Evolutionary conservation across 2,113 vertebrate genomes (phyloP).

Genomic region (Myrmophylax atrothorax): DNA sequence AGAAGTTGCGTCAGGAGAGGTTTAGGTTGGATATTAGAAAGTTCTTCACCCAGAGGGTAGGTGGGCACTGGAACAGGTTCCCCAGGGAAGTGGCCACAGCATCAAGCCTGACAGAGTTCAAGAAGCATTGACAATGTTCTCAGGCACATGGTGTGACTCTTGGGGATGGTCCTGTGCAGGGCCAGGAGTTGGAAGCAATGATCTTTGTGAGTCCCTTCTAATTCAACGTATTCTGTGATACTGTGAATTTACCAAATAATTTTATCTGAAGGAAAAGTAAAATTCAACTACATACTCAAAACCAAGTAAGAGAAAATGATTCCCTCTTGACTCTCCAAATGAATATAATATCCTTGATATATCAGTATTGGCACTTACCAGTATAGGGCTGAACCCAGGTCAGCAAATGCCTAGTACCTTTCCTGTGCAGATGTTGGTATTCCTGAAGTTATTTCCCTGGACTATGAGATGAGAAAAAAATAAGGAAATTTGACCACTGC

Average conservation of each 20-base stretch:
- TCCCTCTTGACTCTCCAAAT: background rate
- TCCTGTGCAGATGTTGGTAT: conserved; percentile 37
- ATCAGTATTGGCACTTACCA: background rate
- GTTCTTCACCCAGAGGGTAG: background rate
- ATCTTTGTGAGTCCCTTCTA: background rate
- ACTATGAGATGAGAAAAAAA: conserved; percentile 1
- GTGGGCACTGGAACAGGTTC: background rate
- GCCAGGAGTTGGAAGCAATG: background rate
- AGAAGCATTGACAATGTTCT: background rate
- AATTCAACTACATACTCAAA: background rate
- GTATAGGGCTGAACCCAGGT: background rate
- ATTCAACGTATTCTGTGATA: background rate
- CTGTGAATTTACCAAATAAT: background rate
- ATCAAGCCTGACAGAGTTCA: background rate
- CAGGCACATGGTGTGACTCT: background rate
- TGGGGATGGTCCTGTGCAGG: background rate
- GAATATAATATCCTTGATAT: background rate
- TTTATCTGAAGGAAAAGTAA: background rate
- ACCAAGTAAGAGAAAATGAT: background rate
- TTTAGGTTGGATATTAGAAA: background rate
- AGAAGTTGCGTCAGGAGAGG: background rate
- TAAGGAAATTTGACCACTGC: background rate
- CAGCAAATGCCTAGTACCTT: background rate
- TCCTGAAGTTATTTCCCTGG: conserved; percentile 15
- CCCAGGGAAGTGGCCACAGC: background rate